Conservation (phyloP, 1,140 invertebrate species). For the Papilio glaucus region DNA sequence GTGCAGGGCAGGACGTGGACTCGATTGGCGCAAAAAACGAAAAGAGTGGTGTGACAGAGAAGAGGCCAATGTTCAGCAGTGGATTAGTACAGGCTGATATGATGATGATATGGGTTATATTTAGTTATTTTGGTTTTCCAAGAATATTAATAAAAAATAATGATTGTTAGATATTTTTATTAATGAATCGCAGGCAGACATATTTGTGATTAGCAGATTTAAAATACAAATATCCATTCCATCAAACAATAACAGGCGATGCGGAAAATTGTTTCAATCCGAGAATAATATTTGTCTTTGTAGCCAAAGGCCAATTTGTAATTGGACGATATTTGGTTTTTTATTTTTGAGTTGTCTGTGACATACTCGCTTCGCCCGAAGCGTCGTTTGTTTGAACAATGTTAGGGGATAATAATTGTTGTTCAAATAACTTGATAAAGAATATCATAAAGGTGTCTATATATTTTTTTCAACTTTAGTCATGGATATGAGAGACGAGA, state of each 20-base stretch:
- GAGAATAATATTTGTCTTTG: constrained; percentile 50
- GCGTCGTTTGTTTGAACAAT: constrained; percentile 44
- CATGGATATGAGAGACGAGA: too few relatives aligned
- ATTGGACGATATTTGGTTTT: constrained; percentile 47
- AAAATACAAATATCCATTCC: constrained; percentile 21
- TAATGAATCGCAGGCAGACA: constrained; percentile 11
- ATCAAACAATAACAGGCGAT: constrained; percentile 40
- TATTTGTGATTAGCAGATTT: constrained; percentile 18
- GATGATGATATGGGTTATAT: too few relatives aligned
- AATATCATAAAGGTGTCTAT: too few relatives aligned
- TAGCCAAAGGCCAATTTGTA: constrained; percentile 50
- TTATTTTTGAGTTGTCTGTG: constrained; percentile 46
- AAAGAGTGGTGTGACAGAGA: too few relatives aligned
- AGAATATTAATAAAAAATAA: too few relatives aligned
- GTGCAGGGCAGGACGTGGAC: too few relatives aligned
- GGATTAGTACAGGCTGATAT: too few relatives aligned
- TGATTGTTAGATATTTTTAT: constrained; percentile 2
- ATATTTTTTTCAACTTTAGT: too few relatives aligned
- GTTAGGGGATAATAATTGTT: constrained; percentile 35
- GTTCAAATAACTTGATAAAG: constrained; percentile 31
- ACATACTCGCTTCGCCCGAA: constrained; percentile 33
- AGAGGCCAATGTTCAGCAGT: too few relatives aligned
- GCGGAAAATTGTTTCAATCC: constrained; percentile 47
- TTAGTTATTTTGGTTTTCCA: too few relatives aligned
- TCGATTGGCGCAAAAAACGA: too few relatives aligned